Evolutionary conservation across 1,140 invertebrate genomes (phyloP).

Genomic region (Lineus longissimus): DNA sequence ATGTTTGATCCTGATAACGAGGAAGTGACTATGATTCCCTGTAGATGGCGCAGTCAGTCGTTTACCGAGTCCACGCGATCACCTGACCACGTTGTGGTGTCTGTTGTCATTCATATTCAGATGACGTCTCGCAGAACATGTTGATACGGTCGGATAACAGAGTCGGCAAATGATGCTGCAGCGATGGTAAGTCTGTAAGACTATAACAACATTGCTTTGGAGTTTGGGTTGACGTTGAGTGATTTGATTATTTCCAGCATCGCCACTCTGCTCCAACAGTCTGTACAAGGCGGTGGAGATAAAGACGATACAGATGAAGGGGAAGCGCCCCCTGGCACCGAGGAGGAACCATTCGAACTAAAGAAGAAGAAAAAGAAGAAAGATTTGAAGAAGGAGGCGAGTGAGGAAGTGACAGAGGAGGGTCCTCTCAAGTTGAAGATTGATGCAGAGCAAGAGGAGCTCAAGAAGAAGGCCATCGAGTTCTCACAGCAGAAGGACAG

Average conservation of each 20-base stretch:
- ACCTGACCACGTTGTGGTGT: too few species aligned
- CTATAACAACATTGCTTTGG: too few species aligned
- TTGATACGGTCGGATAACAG: too few species aligned
- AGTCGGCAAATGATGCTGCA: too few species aligned
- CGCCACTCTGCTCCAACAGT: background rate
- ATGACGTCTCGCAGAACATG: too few species aligned
- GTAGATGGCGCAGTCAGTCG: too few species aligned
- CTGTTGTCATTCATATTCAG: too few species aligned
- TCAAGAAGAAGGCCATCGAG: slow-evolving; percentile 53
- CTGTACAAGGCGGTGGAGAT: slow-evolving; percentile 19
- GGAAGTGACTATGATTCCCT: too few species aligned
- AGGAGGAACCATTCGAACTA: slow-evolving; percentile 25
- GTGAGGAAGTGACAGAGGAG: slow-evolving; percentile 16
- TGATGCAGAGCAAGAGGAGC: slow-evolving; percentile 47
- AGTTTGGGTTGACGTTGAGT: too few species aligned
- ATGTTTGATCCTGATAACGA: too few species aligned
- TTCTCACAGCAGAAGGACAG: slow-evolving; percentile 50
- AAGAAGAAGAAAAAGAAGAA: slow-evolving; percentile 32
- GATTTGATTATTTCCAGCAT: background rate
- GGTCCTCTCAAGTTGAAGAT: background rate
- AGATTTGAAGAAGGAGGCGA: slow-evolving; percentile 22
- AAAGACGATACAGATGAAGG: slow-evolving; percentile 37
- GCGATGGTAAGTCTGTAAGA: too few species aligned
- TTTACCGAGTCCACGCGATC: too few species aligned
- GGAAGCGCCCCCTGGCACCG: background rate